Evolutionary conservation across 2,797 vertebrate species (phyloP).

Genomic region (Microctenopoma lineatum): DNA sequence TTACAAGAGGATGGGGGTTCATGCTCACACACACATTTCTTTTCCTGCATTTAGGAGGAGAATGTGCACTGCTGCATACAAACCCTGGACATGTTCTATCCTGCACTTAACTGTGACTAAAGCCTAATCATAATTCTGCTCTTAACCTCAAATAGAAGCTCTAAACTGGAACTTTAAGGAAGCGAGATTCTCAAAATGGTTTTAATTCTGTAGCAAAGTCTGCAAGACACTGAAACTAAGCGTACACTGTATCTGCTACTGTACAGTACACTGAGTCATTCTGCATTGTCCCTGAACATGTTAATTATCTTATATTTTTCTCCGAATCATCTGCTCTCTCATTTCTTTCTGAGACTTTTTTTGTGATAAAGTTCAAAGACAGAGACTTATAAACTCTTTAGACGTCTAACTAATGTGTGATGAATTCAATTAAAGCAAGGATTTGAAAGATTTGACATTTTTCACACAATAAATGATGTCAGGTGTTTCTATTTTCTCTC

Average conservation of each 20-base stretch:
- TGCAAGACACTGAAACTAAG: neutral
- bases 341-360: too few species aligned
- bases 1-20: slow-evolving; percentile 22
- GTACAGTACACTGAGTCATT: too few species aligned
- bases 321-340: too few species aligned
- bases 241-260: neutral
- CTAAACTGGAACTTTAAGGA: neutral
- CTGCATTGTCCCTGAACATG: too few species aligned
- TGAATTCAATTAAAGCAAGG: too few species aligned
- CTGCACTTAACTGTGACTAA: slow-evolving; percentile 25
- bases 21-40: slow-evolving; percentile 31
- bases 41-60: slow-evolving; percentile 9
- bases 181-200: neutral
- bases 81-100: slow-evolving; percentile 6
- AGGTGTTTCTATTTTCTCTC: too few species aligned
- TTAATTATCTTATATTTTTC: too few species aligned
- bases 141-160: slow-evolving; percentile 18
- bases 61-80: slow-evolving; percentile 28
- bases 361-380: too few species aligned
- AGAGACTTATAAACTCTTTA: too few species aligned
- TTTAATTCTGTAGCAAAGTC: neutral
- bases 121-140: slow-evolving; percentile 19
- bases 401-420: too few species aligned
- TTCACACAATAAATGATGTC: too few species aligned
- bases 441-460: too few species aligned